Evolutionary conservation across 2,888 invertebrate genomes (phyloP), one percentile per base, ranked within the genome.

Genomic region (Acronicta psi): DNA sequence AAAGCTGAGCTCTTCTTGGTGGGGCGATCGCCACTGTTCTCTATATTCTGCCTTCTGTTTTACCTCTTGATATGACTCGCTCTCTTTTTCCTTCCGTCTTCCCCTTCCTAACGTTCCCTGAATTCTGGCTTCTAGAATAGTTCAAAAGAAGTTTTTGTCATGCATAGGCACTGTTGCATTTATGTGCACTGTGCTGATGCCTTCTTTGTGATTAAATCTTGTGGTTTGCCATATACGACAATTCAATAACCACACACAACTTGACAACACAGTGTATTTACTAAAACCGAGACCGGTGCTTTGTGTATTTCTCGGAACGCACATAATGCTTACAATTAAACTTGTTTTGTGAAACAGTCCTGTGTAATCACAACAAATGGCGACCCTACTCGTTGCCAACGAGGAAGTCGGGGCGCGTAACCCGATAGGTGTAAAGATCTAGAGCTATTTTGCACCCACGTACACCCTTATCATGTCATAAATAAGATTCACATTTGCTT

Each of bases 371-470:
- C 40, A 62, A 64, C 58, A 59, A 73, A 67, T 70, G 74, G 74
- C 36, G 23, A 64, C 23, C 59, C 67, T 64, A 74, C 59, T 60
- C 54, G 55, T 56, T 46, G 47, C 55, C 75, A 73, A 76, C 74
- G 16, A 75, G 75, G 75, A 76, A 76, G 75, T 73, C 58, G 42
- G 59, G 40, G 51, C 65, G 58, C 56, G 70, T 77, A 72, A 77
- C 69, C 69, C 62, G 62, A 75, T 72, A 77, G 72, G 66, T 60
- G 60, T 68, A 63, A 69, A 77, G 60, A 66, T 69, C 66, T 61
- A 54, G 53, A 54, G 43, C 43, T 64, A 63, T 63, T 29, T 51
- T 59, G 43, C 59, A 46, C 13, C 31, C 23, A 16, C 20, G 36
- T 23, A 14, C 56, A 46, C 56, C 34, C 49, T 61, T 76, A 68